Evolutionary conservation across 1,140 invertebrate genomes (phyloP).

Genomic region (Caenorhabditis inopinata): DNA sequence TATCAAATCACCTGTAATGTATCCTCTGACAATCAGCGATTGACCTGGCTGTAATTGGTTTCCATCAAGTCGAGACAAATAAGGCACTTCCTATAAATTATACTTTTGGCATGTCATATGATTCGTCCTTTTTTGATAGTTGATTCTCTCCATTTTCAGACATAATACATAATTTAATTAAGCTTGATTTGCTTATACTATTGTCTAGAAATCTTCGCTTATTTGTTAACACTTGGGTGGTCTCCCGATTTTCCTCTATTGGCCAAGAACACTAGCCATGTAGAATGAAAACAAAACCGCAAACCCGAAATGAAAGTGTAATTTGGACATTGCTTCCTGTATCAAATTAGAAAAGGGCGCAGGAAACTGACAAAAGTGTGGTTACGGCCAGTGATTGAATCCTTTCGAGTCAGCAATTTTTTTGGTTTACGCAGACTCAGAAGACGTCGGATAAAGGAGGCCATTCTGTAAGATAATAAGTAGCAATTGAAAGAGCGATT

Average conservation of each 20-base stretch:
- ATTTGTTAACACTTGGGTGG: no score
- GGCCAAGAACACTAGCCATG: no score
- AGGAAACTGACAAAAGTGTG: conserved; percentile 60
- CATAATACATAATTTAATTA: no score
- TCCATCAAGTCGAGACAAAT: conserved; percentile 64
- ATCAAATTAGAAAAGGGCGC: conserved; percentile 2
- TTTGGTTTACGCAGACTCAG: conserved; percentile 47
- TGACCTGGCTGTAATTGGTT: conserved; percentile 62
- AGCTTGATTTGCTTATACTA: no score
- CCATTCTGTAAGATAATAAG: conserved; percentile 21
- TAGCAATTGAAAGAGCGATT: no score
- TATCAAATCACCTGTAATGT: conserved; percentile 56
- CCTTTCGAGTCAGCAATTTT: conserved; percentile 56
- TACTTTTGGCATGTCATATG: no score
- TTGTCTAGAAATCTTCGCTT: no score
- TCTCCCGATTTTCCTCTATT: no score
- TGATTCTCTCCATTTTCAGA: no score
- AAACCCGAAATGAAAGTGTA: no score
- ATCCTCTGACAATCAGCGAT: conserved; percentile 63
- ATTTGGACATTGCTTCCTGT: background rate
- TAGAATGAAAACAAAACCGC: background rate
- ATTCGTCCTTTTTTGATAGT: no score
- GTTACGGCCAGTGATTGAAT: conserved; percentile 64
- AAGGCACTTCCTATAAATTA: conserved; percentile 60
- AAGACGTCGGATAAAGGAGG: conserved; percentile 31